Conservation (phyloP, 2,113 vertebrate species). For the Rhipidura dahli region DNA sequence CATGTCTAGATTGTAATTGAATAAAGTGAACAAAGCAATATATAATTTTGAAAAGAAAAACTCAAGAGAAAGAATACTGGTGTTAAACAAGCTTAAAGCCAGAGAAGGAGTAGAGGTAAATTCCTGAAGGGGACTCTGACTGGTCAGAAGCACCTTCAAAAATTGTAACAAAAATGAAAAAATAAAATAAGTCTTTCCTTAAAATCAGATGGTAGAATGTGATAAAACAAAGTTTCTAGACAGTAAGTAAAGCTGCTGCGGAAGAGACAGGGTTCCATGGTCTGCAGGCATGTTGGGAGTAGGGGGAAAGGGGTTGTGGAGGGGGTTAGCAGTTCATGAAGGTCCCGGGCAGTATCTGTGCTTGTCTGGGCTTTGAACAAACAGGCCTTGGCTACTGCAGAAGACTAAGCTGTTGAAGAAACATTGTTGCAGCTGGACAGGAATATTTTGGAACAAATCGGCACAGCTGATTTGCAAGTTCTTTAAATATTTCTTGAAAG, state of each 20-base stretch:
- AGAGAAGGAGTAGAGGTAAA: neutral
- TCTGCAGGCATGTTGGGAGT: neutral
- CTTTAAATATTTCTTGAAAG: neutral
- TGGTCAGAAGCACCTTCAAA: neutral
- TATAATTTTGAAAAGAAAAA: neutral
- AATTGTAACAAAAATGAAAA: neutral
- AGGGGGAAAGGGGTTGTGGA: rapidly evolving
- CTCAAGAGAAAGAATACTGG: rapidly evolving
- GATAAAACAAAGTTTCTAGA: neutral
- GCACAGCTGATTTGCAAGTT: neutral
- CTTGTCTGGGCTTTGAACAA: neutral
- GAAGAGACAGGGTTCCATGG: neutral
- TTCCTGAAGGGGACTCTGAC: neutral
- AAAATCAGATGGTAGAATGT: neutral
- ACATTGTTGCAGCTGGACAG: neutral
- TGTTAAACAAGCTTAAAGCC: neutral
- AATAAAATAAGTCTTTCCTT: neutral
- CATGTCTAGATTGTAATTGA: neutral
- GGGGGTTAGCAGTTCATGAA: neutral
- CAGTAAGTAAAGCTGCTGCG: neutral
- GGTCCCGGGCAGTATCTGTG: neutral
- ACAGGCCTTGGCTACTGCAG: neutral
- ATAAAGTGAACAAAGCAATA: neutral
- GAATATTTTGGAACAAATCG: neutral
- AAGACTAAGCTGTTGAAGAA: neutral